Percentiles rank a stretch among this genome's conserved stretches.
These are phyloP conservation scores for Drosophila ustulata DNA, from an alignment of 2,888 invertebrate genomes.

Conservation along the genomic window DNA sequence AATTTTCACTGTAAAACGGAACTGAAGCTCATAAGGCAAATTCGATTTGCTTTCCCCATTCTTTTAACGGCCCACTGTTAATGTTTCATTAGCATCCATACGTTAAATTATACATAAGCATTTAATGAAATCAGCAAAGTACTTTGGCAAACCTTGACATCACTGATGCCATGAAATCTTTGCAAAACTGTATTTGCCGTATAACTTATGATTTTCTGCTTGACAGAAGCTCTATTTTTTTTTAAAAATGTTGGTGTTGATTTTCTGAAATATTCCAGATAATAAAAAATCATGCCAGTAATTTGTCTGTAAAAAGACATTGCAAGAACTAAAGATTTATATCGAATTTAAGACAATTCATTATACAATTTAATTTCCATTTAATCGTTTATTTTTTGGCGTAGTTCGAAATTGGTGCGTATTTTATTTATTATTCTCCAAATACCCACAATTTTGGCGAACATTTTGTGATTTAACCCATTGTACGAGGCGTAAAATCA, in stretches of 20 bases:
- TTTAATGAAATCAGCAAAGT: constrained; percentile 8
- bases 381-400: constrained; percentile 24
- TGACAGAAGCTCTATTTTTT: neutral
- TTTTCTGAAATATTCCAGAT: too few species aligned
- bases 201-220: neutral
- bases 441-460: constrained; percentile 1
- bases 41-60: constrained; percentile 1
- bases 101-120: constrained; percentile 16
- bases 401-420: neutral
- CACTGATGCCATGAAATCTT: neutral
- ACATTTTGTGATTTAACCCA: constrained; percentile 37
- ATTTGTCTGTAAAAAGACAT: neutral
- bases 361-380: constrained; percentile 13
- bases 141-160: constrained; percentile 15
- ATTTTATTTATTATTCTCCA: constrained; percentile 8
- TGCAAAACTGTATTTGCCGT: neutral
- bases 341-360: neutral
- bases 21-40: neutral
- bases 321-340: neutral
- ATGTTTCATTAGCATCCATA: constrained; percentile 9
- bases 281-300: neutral
- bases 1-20: neutral
- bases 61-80: constrained; percentile 11
- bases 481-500: constrained; percentile 54
- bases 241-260: too few species aligned